These are phyloP conservation scores for Macroramphosus scolopax DNA, from an alignment of 2,797 vertebrate genomes.

Conservation along the genomic window DNA sequence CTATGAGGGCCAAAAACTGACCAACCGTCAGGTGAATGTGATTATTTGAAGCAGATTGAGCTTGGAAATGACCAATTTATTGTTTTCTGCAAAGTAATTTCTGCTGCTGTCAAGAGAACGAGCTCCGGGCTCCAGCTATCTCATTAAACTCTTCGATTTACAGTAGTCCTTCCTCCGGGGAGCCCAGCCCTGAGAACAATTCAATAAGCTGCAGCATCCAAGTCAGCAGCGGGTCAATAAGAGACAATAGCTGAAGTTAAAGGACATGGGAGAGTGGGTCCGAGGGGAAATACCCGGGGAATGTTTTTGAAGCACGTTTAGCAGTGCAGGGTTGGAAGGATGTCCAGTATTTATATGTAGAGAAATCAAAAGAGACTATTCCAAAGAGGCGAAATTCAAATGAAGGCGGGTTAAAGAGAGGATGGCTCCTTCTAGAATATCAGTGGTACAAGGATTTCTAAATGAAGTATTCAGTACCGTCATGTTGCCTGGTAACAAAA, in stretches of 20 bases:
- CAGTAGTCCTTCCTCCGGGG: constrained; percentile 22
- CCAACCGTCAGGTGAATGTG: no score
- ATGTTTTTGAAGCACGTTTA: constrained; percentile 14
- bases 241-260: constrained; percentile 33
- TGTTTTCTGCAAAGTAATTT: constrained; percentile 9
- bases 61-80: constrained; percentile 17
- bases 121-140: constrained; percentile 7
- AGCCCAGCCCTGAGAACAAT: constrained; percentile 18
- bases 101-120: neutral
- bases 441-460: constrained; percentile 52
- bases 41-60: no score
- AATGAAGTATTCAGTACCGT: constrained; percentile 59
- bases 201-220: constrained; percentile 44
- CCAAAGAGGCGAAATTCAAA: constrained; percentile 5
- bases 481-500: constrained; percentile 64
- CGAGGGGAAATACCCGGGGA: constrained; percentile 6
- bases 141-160: constrained; percentile 30
- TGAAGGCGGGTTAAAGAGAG: neutral
- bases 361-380: neutral
- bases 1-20: no score
- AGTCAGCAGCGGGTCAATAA: constrained; percentile 49
- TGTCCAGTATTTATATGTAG: neutral
- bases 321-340: neutral
- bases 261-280: constrained; percentile 13
- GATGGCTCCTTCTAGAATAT: constrained; percentile 34